These are phyloP conservation scores for Monochamus alternatus DNA, from an alignment of 2,888 invertebrate species.

Conservation along the genomic window DNA sequence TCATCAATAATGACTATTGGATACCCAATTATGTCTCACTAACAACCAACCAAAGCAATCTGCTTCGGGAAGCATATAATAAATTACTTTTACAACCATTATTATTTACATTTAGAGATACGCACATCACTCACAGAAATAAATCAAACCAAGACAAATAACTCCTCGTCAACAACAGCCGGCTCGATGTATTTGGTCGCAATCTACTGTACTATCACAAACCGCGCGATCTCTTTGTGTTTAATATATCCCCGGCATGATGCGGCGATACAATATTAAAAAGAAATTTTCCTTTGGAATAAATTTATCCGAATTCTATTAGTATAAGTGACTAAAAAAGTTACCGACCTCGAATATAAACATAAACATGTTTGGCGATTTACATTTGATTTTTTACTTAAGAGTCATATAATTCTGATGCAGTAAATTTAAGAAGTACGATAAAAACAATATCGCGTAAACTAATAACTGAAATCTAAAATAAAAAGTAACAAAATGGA, in stretches of 20 bases:
- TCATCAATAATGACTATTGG: no score
- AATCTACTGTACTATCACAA: neutral
- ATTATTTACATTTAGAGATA: no score
- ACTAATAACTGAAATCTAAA: no score
- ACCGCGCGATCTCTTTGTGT: neutral
- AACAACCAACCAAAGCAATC: no score
- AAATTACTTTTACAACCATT: no score
- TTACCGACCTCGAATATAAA: neutral
- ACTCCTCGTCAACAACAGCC: neutral
- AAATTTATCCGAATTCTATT: slow-evolving; percentile 9
- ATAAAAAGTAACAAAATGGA: no score
- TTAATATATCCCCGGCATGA: slow-evolving; percentile 13
- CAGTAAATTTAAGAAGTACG: neutral
- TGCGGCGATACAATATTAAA: slow-evolving; percentile 13
- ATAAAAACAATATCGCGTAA: no score
- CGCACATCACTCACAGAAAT: no score
- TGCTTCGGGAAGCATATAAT: no score
- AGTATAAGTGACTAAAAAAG: slow-evolving; percentile 1
- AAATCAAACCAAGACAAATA: no score
- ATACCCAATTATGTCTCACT: no score
- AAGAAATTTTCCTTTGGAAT: slow-evolving; percentile 8
- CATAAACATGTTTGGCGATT: slow-evolving; percentile 2
- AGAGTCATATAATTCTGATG: neutral
- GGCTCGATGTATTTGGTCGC: neutral
- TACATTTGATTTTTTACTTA: neutral